phyloP scores from a whole-genome alignment of 1,140 invertebrate species.

The Drosophila subobscura region DNA sequence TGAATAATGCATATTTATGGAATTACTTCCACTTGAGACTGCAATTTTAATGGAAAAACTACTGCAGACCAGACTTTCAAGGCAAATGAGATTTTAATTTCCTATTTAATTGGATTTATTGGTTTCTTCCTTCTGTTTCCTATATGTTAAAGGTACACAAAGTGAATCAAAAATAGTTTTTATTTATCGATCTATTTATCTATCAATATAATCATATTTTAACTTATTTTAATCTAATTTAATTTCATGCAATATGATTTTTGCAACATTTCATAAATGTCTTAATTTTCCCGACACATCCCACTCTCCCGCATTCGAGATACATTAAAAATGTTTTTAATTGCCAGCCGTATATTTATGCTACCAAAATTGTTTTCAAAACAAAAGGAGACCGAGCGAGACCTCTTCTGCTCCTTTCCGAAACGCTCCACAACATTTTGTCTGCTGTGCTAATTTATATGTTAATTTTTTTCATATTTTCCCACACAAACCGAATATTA shows the following conservation, averaged over 20 bases:
- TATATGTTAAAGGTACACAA: too few relatives aligned
- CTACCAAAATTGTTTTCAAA: conserved; percentile 54
- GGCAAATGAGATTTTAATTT: too few relatives aligned
- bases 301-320: not conserved
- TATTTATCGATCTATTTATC: too few relatives aligned
- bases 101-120: too few relatives aligned
- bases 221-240: too few relatives aligned
- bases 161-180: too few relatives aligned
- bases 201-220: too few relatives aligned
- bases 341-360: conserved; percentile 49
- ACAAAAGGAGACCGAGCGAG: conserved; percentile 33
- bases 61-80: too few relatives aligned
- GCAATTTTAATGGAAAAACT: too few relatives aligned
- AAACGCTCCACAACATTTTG: conserved; percentile 34
- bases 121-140: too few relatives aligned
- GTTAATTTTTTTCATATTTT: conserved; percentile 65
- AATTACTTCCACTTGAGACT: too few relatives aligned
- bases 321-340: conserved; percentile 56
- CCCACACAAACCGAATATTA: conserved; percentile 46
- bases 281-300: not conserved
- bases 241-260: conserved; percentile 2
- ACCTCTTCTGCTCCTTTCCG: not conserved
- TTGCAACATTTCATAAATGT: conserved; percentile 47
- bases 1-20: too few relatives aligned
- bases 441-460: conserved; percentile 64